Evolutionary conservation across 2,888 invertebrate species (phyloP).

Genomic region (Acronicta aceris): DNA sequence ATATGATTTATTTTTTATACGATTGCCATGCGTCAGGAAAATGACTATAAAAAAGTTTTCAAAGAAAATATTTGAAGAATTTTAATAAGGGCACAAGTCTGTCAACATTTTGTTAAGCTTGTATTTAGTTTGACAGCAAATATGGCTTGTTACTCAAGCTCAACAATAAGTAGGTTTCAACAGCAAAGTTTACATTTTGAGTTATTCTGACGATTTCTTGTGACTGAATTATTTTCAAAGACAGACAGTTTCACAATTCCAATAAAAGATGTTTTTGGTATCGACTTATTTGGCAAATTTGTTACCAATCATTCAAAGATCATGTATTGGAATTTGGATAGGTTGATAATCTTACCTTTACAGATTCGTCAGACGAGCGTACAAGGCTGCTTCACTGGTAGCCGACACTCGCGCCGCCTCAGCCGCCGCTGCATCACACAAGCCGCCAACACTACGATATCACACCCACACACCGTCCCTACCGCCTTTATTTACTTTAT

Average conservation of each 20-base stretch:
- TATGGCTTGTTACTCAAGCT: conserved; percentile 32
- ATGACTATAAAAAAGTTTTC: conserved; percentile 8
- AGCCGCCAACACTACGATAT: conserved; percentile 60
- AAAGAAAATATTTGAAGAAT: conserved; percentile 27
- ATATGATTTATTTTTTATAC: background rate
- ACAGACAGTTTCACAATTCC: background rate
- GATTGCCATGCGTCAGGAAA: background rate
- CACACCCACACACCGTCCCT: conserved; percentile 67
- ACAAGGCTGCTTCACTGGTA: conserved; percentile 64
- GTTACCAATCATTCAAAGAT: background rate
- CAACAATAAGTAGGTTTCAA: conserved; percentile 9
- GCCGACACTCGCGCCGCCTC: conserved; percentile 67
- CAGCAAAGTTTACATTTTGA: conserved; percentile 2
- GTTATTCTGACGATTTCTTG: background rate
- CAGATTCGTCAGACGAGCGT: conserved; percentile 85
- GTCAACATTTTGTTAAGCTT: conserved; percentile 13
- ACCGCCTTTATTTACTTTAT: conserved; percentile 59
- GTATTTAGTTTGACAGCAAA: conserved; percentile 30
- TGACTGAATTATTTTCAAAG: background rate
- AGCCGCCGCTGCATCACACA: conserved; percentile 83
- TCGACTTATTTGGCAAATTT: background rate
- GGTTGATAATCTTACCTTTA: conserved; percentile 74
- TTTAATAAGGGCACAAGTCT: conserved; percentile 26
- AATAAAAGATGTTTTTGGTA: background rate
- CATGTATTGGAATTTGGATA: background rate